phyloP scores from a whole-genome alignment of 2,113 vertebrate genomes.

The Antechinus flavipes region DNA sequence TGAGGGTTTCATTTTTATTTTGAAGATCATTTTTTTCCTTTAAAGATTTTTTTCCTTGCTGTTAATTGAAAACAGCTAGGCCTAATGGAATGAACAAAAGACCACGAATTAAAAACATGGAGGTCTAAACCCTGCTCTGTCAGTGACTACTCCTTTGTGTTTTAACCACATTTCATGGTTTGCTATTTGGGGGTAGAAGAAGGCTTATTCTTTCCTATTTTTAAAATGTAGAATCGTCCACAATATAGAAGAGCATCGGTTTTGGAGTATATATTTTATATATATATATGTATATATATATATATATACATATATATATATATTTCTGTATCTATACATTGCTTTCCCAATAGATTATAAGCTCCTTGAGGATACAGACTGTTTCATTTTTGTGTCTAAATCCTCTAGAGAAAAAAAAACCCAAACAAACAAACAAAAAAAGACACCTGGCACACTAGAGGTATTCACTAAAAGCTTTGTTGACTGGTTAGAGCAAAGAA shows the following conservation, averaged over 20 bases:
- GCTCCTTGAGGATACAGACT: not conserved
- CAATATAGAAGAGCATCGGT: not conserved
- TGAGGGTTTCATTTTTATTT: constrained; percentile 66
- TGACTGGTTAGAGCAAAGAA: not conserved
- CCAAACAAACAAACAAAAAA: too few species aligned
- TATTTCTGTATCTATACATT: not conserved
- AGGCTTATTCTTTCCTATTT: constrained; percentile 12
- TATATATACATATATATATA: not conserved
- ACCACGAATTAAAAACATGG: constrained; percentile 51
- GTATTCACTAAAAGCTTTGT: not conserved
- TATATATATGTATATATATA: not conserved
- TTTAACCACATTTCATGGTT: constrained; percentile 4
- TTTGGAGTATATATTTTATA: not conserved
- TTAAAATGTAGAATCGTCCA: constrained; percentile 5
- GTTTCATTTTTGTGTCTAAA: not conserved
- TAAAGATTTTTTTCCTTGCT: constrained; percentile 54
- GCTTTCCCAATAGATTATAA: not conserved
- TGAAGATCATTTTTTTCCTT: constrained; percentile 52
- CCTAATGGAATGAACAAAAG: constrained; percentile 61
- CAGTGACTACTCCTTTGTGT: constrained; percentile 56
- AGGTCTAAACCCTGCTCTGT: constrained; percentile 42
- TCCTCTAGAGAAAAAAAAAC: not conserved
- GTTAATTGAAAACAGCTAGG: constrained; percentile 70
- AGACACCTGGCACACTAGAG: not conserved
- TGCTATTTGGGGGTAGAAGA: not conserved